A percentile compares a stretch with the other conserved stretches of the same genome.
phyloP scores from a whole-genome alignment of 2,113 vertebrate genomes.

The Rhinoderma darwinii region DNA sequence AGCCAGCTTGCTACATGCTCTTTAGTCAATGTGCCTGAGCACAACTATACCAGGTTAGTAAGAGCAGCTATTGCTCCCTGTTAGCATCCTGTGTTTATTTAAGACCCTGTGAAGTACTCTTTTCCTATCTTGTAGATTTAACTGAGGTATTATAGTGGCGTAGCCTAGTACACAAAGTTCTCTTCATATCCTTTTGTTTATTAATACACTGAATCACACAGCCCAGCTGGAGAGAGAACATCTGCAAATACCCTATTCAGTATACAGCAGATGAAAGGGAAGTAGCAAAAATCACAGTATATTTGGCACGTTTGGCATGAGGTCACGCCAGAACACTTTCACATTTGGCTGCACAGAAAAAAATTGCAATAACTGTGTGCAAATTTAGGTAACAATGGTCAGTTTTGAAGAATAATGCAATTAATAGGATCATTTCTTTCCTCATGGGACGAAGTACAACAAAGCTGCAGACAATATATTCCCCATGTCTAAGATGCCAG shows the following conservation, averaged over 20 bases:
- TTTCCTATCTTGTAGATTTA: background rate
- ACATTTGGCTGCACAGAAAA: background rate
- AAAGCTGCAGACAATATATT: background rate
- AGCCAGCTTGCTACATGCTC: too few species aligned
- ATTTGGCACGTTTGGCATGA: background rate
- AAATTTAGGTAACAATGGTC: background rate
- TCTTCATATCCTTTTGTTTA: background rate
- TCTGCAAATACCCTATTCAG: background rate
- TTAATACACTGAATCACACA: background rate
- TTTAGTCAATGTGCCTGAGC: background rate
- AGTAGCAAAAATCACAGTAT: background rate
- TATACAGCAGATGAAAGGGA: background rate
- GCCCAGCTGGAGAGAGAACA: slow-evolving; percentile 1
- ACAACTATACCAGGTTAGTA: background rate
- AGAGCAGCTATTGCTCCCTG: background rate
- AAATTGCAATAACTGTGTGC: background rate
- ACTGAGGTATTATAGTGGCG: background rate
- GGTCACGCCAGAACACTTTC: background rate
- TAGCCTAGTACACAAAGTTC: background rate
- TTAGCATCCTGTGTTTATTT: background rate
- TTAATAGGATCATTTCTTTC: background rate
- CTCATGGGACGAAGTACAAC: background rate
- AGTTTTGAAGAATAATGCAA: background rate
- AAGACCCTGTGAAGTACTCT: background rate
- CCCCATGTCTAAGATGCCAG: background rate